Base-by-base conservation (phyloP, 2,113 vertebrate genomes). In the Aplodontia rufa region DNA sequence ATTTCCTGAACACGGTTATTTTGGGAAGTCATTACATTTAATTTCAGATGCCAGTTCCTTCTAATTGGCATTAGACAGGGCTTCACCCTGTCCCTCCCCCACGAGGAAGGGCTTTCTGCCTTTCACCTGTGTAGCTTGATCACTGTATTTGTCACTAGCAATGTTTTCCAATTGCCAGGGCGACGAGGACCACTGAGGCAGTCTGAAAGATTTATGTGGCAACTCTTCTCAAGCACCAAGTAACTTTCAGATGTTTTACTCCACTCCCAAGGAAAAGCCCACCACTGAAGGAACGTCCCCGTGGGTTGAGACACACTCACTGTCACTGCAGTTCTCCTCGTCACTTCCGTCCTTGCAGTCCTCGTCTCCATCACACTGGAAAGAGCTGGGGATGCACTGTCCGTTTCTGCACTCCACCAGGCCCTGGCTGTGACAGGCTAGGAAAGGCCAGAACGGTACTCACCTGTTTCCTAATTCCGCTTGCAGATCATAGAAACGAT, bases 311-410 rank as follows among this genome's bases (percentile, higher is more conserved):
- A 71, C 76, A 94, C 74, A 93, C 97, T 99, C 97, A 98, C 98
- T 94, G 98, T 98, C 93, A 90, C 68, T 91, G 95, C 99, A 99
- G 96, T 99, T 98, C 93, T 99, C 99, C 95, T 99, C 99, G 32
- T 99, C 99, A 6, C 99, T 99, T 64, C 99, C 99, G 19, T 99
- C 99, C 93, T 99, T 99, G 93, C 99, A 99, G 98, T 99, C 99
- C 64, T 99, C 98, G 0, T 99, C 99, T 6, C 99, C 99, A 16
- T 99, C 99, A 66, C 99, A 99, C 32, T 97, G 99, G 97, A 99
- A 99, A 0, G 98, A 98, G 8, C 99, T 98, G 9, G 99, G 99
- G 82, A 99, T 98, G 37, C 99, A 99, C 97, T 99, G 99, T 7
- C 99, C 99, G 49, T 98, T 99, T 76, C 97, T 98, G 97, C 99